A percentile compares a stretch with the other conserved stretches of the same genome.
Evolutionary conservation across 2,797 vertebrate genomes (phyloP).

Genomic region (Fringilla coelebs): DNA sequence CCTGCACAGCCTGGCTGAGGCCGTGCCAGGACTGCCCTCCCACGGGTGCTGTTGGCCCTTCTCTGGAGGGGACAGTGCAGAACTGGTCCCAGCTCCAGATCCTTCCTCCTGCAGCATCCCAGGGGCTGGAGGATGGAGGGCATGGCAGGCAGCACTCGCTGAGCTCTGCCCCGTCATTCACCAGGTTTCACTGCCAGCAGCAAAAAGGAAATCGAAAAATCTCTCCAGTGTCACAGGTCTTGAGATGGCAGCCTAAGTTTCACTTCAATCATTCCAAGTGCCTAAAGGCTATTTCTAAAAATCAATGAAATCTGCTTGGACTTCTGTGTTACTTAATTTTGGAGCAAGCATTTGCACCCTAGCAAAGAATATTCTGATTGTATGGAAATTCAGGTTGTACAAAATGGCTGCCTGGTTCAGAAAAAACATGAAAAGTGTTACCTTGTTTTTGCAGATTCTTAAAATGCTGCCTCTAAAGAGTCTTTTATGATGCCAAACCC

Average conservation of each 20-base stretch:
- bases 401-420: background rate
- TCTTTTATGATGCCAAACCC: background rate
- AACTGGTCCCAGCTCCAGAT: background rate
- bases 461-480: background rate
- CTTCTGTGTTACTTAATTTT: background rate
- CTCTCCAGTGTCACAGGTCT: background rate
- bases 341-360: background rate
- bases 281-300: background rate
- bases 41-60: rapidly evolving
- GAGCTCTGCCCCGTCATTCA: background rate
- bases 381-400: background rate
- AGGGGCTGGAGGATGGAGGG: background rate
- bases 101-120: background rate
- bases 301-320: background rate
- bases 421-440: background rate
- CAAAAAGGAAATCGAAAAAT: background rate
- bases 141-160: rapidly evolving
- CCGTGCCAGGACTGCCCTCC: background rate
- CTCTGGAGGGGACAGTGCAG: background rate
- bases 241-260: background rate
- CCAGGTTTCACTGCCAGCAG: background rate
- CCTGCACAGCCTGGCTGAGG: rapidly evolving
- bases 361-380: background rate
- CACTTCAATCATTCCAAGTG: background rate
- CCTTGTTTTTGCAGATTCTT: background rate